Evolutionary conservation across 2,888 invertebrate genomes (phyloP), one percentile per base, ranked within the genome.

Genomic region (Chrysina gloriosa): DNA sequence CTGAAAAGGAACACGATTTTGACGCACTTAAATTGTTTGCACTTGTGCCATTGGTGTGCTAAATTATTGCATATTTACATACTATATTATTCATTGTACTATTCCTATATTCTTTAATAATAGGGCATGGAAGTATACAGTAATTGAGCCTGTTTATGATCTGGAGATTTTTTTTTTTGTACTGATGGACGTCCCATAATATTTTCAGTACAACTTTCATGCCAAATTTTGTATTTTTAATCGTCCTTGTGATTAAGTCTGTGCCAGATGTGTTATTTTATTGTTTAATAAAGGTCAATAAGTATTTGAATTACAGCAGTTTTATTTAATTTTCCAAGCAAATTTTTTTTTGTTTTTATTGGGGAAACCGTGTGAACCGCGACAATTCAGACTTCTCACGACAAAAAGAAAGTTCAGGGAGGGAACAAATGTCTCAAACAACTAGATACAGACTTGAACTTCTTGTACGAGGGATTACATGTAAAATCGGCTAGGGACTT

Each of bases 251-350:
- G 42, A 61, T 42, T 42, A 61, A 25, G 9, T 42, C 25, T 61
- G 58, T 61, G 45, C 58, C 42, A 42, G 16, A 42, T 42, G 45
- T 42, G 19, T 61, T 58, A 39, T 36, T 56, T 36, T 34, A 54
- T 54, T 61, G 27, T 42, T 25, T 61, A 27, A 61, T 25, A 27
- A 61, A 58, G n/a, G 27, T 9, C 7, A 11, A 19, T 56, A 56
- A 36, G 25, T 48, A 14, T 27, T 27, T 48, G 19, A 45, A n/a
- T n/a, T 39, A 14, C 5, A n/a, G 11, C n/a, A 11, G n/a, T 36
- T 36, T 36, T 36, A n/a, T 36, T 36, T 36, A 11, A n/a, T 36
- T n/a, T n/a, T 29, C 29, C 4, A 29, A 29, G 7, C 5, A 29
- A 29, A 29, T 5, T 5, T 29, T 7, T 7, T 29, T n/a, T n/a